phyloP scores from a whole-genome alignment of 2,888 invertebrate genomes.

The Oxystoma pomonae region DNA sequence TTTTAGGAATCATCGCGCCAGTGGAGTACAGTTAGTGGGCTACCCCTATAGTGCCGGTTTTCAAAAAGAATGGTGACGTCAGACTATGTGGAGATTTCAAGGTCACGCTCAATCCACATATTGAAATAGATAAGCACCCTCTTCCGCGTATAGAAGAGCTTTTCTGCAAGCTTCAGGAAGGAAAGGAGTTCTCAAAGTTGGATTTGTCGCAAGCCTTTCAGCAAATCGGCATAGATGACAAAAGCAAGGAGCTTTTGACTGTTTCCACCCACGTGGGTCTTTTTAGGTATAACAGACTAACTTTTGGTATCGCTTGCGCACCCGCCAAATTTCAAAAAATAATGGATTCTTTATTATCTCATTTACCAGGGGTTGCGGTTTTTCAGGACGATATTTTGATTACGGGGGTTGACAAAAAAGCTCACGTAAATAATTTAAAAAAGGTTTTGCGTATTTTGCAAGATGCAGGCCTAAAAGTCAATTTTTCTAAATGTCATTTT shows the following conservation, averaged over 20 bases:
- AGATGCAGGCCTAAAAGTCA: constrained; percentile 20
- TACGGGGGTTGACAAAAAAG: constrained; percentile 12
- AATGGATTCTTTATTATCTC: constrained; percentile 28
- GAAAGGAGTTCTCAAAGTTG: constrained; percentile 28
- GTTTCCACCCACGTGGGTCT: constrained; percentile 25
- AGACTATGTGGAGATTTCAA: constrained; percentile 26
- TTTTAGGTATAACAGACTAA: constrained; percentile 31
- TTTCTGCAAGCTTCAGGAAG: constrained; percentile 26
- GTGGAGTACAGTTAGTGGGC: constrained; percentile 7
- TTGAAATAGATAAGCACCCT: constrained; percentile 31
- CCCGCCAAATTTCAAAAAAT: constrained; percentile 39
- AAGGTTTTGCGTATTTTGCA: constrained; percentile 18
- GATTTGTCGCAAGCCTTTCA: constrained; percentile 13
- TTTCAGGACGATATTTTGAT: constrained; percentile 34
- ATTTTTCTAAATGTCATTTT: constrained; percentile 20
- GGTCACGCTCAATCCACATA: constrained; percentile 30
- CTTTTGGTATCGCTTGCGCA: constrained; percentile 36
- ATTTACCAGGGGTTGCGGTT: constrained; percentile 28
- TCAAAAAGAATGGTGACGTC: constrained; percentile 19
- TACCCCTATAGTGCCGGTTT: background rate
- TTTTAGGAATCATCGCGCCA: constrained; percentile 16
- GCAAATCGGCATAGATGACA: constrained; percentile 12
- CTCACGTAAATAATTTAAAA: constrained; percentile 16
- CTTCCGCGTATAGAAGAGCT: constrained; percentile 30
- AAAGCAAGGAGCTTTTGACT: constrained; percentile 23